Evolutionary conservation across 2,888 invertebrate species (phyloP), one percentile per base, ranked within the genome.

Genomic region (Exocentrus adspersus): DNA sequence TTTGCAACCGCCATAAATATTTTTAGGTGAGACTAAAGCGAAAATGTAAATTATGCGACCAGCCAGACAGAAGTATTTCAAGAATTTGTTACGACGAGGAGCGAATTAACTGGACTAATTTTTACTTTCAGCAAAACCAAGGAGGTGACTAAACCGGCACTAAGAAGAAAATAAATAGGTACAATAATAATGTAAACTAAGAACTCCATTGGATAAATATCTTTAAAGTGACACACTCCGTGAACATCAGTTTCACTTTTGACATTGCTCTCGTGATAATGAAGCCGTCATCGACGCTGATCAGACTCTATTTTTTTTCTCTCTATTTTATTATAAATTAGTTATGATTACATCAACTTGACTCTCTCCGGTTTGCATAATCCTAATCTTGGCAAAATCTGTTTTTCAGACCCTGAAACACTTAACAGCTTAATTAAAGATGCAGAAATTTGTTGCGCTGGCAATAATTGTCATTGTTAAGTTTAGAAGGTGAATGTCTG

Each of bases 391-490:
- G 12, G 37, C 37, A 37, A 12, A 12, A 37, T 37, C 37, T 37
- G n/a, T n/a, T 37, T 37, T 37, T 37, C 16, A 52, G 53, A 12
- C 41, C 12, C 41, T 52, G 41, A 53, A 53, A 37, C 41, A 19
- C 7, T 32, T 52, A 42, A 48, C 21, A 48, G 21, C 48, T n/a
- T 48, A 21, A 48, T 21, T 48, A 21, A 48, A 21, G 12, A 42
- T 20, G 42, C 17, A 41, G 41, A 48, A 14, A 28, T 28, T 48
- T 48, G 16, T 48, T 48, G 24, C 28, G 28, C 28, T 48, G 24
- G 20, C 24, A 28, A n/a, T n/a, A n/a, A 28, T 48, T 28, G 48
- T 48, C 48, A 48, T 28, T 17, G 9, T 30, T 28, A 28, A 17
- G 17, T 48, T 4, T 17, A 7, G 14, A 48, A 28, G 46, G 46